Evolutionary conservation across 2,797 vertebrate species (phyloP).

Genomic region (Pygocentrus nattereri): DNA sequence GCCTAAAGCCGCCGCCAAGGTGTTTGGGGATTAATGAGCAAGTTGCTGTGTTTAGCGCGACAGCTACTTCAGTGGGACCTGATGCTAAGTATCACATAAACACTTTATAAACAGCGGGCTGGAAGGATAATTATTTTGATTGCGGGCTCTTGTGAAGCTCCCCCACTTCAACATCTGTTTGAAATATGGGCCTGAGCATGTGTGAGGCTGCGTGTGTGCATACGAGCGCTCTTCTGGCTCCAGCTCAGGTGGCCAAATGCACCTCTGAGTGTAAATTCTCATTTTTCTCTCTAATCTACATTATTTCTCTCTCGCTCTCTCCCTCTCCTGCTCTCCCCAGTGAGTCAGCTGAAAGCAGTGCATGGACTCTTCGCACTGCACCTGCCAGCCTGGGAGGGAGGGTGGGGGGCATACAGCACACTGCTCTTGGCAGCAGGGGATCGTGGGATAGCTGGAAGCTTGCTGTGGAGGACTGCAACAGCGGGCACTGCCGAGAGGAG

Average conservation of each 20-base stretch:
- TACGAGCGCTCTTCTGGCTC: slow-evolving; percentile 77
- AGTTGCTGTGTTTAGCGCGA: slow-evolving; percentile 67
- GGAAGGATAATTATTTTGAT: slow-evolving; percentile 86
- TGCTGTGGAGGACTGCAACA: slow-evolving; percentile 26
- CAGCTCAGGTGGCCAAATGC: slow-evolving; percentile 84
- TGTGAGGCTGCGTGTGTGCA: slow-evolving; percentile 11
- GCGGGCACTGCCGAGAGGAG: background rate
- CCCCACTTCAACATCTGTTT: slow-evolving; percentile 90
- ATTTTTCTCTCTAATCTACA: slow-evolving; percentile 42
- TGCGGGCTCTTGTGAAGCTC: slow-evolving; percentile 79
- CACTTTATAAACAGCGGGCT: slow-evolving; percentile 81
- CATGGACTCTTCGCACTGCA: slow-evolving; percentile 74
- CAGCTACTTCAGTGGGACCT: slow-evolving; percentile 66
- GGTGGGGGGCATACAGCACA: background rate
- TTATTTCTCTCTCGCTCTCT: slow-evolving; percentile 47
- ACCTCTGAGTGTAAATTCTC: slow-evolving; percentile 80
- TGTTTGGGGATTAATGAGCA: slow-evolving; percentile 65
- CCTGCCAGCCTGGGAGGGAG: slow-evolving; percentile 67
- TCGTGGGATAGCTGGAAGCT: slow-evolving; percentile 74
- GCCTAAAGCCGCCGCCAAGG: slow-evolving; percentile 37
- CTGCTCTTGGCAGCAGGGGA: slow-evolving; percentile 73
- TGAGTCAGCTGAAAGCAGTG: slow-evolving; percentile 72
- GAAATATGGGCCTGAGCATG: slow-evolving; percentile 80
- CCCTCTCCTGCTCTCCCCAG: slow-evolving; percentile 38
- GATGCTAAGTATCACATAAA: slow-evolving; percentile 77